These are phyloP conservation scores for Cataglyphis cursor DNA, from an alignment of 2,888 invertebrate genomes.

Conservation along the genomic window DNA sequence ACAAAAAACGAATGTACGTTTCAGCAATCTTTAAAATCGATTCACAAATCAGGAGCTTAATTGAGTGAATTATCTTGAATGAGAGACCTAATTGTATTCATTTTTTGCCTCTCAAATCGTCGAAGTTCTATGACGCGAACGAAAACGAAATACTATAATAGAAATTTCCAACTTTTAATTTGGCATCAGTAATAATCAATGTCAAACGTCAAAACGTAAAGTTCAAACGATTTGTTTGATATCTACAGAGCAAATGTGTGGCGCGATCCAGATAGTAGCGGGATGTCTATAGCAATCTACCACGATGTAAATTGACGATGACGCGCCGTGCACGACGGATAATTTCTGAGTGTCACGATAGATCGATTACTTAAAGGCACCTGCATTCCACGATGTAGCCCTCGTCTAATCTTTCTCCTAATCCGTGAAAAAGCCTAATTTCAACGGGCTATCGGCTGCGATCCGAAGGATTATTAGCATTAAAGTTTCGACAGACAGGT, in stretches of 20 bases:
- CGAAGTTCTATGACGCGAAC: background rate
- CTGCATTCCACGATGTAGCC: background rate
- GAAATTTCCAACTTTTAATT: background rate
- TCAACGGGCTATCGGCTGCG: background rate
- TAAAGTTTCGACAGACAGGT: constrained; percentile 58
- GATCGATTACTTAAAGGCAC: constrained; percentile 20
- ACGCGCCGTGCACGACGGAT: background rate
- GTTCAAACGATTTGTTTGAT: background rate
- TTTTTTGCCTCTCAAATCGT: background rate
- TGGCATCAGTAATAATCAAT: background rate
- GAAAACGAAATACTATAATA: background rate
- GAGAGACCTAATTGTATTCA: background rate
- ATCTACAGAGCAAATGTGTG: background rate
- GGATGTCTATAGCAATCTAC: background rate
- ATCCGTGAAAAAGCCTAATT: constrained; percentile 9
- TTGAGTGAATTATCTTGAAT: constrained; percentile 8
- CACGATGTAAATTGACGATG: background rate
- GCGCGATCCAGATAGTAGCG: background rate
- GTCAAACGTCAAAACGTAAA: background rate
- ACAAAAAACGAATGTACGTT: background rate
- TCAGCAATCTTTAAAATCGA: constrained; percentile 7
- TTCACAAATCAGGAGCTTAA: background rate
- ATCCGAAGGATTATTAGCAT: constrained; percentile 10
- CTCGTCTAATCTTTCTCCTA: background rate
- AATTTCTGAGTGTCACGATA: constrained; percentile 16